A percentile compares a stretch with the other conserved stretches of the same genome.
These are phyloP conservation scores for Zhengitettix transpicula DNA, from an alignment of 2,888 invertebrate species.

Conservation along the genomic window DNA sequence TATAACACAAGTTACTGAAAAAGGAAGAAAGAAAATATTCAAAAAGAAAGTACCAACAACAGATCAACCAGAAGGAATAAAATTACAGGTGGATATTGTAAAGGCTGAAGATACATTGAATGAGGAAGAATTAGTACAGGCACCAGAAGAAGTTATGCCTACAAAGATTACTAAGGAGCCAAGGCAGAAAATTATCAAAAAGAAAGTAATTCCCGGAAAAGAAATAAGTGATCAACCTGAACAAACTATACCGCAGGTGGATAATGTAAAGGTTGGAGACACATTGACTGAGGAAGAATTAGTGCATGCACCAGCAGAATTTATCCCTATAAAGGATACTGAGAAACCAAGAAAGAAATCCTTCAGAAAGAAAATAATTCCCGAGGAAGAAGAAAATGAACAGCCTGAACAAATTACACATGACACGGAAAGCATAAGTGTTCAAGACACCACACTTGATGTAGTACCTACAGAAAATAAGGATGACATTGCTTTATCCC, in stretches of 20 bases:
- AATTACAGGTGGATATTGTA: slow-evolving; percentile 2
- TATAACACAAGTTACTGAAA: neutral
- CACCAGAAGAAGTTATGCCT: slow-evolving; percentile 1
- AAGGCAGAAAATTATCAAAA: slow-evolving; percentile 18
- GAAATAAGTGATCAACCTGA: slow-evolving; percentile 12
- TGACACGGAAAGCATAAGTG: no score
- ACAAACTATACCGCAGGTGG: slow-evolving; percentile 7
- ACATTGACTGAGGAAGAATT: neutral
- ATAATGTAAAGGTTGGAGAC: slow-evolving; percentile 5
- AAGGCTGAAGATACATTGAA: slow-evolving; percentile 2
- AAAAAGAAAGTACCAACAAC: neutral
- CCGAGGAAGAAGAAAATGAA: slow-evolving; percentile 13
- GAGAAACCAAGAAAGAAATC: slow-evolving; percentile 18
- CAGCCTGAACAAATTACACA: slow-evolving; percentile 7
- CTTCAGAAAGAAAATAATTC: slow-evolving; percentile 16
- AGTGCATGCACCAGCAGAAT: slow-evolving; percentile 3
- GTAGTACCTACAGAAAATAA: no score
- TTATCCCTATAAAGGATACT: neutral
- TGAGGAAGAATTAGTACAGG: neutral
- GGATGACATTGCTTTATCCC: no score
- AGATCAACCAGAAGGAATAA: neutral
- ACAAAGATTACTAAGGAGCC: slow-evolving; percentile 16
- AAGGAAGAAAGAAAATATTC: neutral
- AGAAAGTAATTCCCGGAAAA: slow-evolving; percentile 14
- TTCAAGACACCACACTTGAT: no score